phyloP scores from a whole-genome alignment of 2,888 invertebrate species.

The Ophioninae sp. region DNA sequence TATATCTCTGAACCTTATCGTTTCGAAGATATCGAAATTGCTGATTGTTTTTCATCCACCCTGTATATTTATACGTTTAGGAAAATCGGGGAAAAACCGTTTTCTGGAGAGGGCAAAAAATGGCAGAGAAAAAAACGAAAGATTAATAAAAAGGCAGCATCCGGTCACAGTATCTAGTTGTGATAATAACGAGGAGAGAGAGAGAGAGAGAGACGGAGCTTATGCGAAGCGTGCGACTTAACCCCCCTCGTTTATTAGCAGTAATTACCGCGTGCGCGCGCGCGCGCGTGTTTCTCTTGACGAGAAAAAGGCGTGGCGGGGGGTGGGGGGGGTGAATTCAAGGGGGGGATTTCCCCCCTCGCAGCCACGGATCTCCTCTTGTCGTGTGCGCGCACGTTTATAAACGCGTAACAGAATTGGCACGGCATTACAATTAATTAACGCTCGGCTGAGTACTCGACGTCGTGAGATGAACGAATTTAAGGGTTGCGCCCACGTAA shows the following conservation, averaged over 20 bases:
- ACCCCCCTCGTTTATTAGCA: constrained; percentile 70
- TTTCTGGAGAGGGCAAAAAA: constrained; percentile 1
- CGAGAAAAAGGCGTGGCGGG: constrained; percentile 39
- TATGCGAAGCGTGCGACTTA: constrained; percentile 47
- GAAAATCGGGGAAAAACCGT: not conserved
- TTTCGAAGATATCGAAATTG: no score
- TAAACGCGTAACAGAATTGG: constrained; percentile 66
- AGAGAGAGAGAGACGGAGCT: constrained; percentile 7
- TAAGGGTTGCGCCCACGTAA: constrained; percentile 61
- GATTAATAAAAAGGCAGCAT: constrained; percentile 38
- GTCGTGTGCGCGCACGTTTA: constrained; percentile 58
- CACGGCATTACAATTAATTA: constrained; percentile 73
- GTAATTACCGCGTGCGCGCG: constrained; percentile 69
- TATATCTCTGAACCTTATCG: no score
- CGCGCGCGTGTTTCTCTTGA: constrained; percentile 62
- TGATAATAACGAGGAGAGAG: constrained; percentile 32
- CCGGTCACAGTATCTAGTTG: constrained; percentile 36
- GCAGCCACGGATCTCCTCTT: constrained; percentile 20
- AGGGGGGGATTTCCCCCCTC: constrained; percentile 36
- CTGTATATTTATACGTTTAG: not conserved
- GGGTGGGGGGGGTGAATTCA: constrained; percentile 7
- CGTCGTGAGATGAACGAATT: constrained; percentile 35
- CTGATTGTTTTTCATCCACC: no score
- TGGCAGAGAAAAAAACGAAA: not conserved
- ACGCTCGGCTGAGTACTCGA: constrained; percentile 62